phyloP scores from a whole-genome alignment of 2,888 invertebrate species.

The Unio pictorum region DNA sequence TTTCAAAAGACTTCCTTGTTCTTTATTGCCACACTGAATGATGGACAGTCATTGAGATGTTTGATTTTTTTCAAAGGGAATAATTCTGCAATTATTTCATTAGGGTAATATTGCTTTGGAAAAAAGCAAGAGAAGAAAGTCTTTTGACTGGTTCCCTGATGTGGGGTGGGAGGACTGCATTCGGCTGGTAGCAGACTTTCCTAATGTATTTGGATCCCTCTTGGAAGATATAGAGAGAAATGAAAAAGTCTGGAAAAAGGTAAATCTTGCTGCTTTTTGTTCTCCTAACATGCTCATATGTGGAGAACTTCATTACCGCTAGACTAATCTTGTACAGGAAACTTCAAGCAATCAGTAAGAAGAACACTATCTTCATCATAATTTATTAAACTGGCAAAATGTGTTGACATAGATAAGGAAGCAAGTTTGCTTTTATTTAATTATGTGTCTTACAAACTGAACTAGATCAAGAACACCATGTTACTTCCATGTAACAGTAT shows the following conservation, averaged over 20 bases:
- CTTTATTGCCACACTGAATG: neutral
- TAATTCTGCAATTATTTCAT: neutral
- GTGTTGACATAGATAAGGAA: too few species aligned
- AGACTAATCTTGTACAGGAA: too few species aligned
- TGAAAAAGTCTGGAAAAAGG: constrained; percentile 77
- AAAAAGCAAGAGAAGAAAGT: constrained; percentile 79
- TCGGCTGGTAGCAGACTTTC: constrained; percentile 81
- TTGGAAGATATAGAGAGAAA: constrained; percentile 78
- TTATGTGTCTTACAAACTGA: too few species aligned
- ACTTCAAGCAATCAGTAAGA: too few species aligned
- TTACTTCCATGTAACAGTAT: too few species aligned
- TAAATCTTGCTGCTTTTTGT: constrained; percentile 62
- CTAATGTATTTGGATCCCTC: constrained; percentile 78
- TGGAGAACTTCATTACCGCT: neutral
- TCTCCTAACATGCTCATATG: neutral
- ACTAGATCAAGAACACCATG: too few species aligned
- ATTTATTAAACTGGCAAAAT: too few species aligned
- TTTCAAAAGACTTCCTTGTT: neutral
- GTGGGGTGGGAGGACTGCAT: constrained; percentile 89
- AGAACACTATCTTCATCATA: too few species aligned
- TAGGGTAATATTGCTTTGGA: constrained; percentile 81
- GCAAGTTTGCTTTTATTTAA: too few species aligned
- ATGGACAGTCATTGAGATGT: neutral
- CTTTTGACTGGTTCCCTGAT: constrained; percentile 82
- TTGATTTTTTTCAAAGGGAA: neutral